Evolutionary conservation across 2,113 vertebrate genomes (phyloP), one percentile per base, ranked within the genome.

Genomic region (Amblyopsis rosae): DNA sequence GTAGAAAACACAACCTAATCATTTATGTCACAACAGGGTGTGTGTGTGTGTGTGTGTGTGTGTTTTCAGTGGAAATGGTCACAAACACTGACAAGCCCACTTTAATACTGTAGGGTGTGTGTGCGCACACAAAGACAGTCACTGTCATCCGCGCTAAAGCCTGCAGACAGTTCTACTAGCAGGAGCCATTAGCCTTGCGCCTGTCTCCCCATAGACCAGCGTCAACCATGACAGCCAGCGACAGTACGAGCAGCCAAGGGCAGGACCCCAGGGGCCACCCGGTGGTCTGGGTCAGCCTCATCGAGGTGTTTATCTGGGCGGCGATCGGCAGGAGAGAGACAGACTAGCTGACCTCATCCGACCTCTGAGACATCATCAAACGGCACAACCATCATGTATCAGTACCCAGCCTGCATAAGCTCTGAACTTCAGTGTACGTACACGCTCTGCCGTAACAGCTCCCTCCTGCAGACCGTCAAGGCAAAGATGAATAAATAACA

Each of bases 301-400:
- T 72, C 53, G 59, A 59, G 16, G 17, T 80, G 86, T 87, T 87
- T 83, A 87, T 88, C 79, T 81, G 70, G 49, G 47, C 56, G 53
- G 71, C 89, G 84, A 90, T 85, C 78, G 82, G 71, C 79, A 71
- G 64, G 71, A 71, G 76, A 56, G 41, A 67, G 73, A 72, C 69
- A 67, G 65, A 49, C 65, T 55, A 64, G 33, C 67, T 80, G 75
- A 86, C 75, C 82, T 9, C 56, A 26, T 11, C 54, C 11, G 9
- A 19, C 56, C 56, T 4, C 56, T 3, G 19, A 19, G 12, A 33
- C 26, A 26, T 62, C 73, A 75, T 77, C 84, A 73, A 65, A 55
- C 73, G 71, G 85, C 26, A 78, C 72, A 70, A 56, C 70, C 48
- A 32, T 65, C 48, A 12, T 49, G 63, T 16, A 26, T 26, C 26